phyloP scores from a whole-genome alignment of 2,888 invertebrate genomes.

The Ichneumoninae sp. region DNA sequence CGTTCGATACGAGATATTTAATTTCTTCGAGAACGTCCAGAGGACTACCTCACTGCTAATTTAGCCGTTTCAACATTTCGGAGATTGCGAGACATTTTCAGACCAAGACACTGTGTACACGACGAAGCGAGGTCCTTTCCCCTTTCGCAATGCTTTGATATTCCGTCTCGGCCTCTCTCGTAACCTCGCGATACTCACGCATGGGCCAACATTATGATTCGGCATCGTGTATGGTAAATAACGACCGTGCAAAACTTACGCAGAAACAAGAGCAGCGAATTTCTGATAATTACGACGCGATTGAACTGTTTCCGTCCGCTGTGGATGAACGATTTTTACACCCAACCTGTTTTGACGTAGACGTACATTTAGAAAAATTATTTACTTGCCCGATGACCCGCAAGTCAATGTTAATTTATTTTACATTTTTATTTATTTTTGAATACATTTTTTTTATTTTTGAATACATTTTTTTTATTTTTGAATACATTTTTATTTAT shows the following conservation, averaged over 20 bases:
- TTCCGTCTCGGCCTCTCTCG: slow-evolving; percentile 25
- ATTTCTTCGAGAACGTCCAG: neutral
- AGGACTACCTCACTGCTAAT: slow-evolving; percentile 7
- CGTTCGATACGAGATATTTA: neutral
- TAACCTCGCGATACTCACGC: slow-evolving; percentile 9
- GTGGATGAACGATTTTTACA: neutral
- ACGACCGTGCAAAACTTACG: neutral
- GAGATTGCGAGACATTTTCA: neutral
- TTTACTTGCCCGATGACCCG: neutral
- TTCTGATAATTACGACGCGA: neutral
- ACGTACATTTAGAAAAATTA: neutral
- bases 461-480: too few species aligned
- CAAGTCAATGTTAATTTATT: neutral
- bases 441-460: neutral
- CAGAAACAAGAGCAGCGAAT: neutral
- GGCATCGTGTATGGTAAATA: neutral
- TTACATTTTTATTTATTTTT: neutral
- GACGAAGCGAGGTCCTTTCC: slow-evolving; percentile 70
- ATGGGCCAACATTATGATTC: neutral
- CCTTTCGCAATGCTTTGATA: slow-evolving; percentile 72
- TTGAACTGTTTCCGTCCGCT: neutral
- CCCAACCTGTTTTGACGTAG: neutral
- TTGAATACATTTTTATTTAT: too few species aligned
- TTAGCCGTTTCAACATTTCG: slow-evolving; percentile 22
- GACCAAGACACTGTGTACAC: slow-evolving; percentile 9